Evolutionary conservation across 2,797 vertebrate genomes (phyloP).

Genomic region (Antrozous pallidus): DNA sequence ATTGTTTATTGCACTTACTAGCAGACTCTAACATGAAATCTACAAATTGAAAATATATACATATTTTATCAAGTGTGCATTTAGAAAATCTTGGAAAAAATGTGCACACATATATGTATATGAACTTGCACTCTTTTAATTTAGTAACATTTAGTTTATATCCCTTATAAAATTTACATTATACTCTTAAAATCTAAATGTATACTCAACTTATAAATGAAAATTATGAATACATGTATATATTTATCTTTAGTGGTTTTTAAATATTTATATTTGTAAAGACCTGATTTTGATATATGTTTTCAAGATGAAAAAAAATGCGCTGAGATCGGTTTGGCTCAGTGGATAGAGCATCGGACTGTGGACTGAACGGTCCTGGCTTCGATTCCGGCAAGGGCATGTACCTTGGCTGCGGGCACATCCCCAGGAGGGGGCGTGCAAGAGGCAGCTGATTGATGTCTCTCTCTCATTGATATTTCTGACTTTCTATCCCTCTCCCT

Average conservation of each 20-base stretch:
- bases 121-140: slow-evolving; percentile 30
- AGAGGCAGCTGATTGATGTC: too few species aligned
- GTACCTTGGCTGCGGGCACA: too few species aligned
- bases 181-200: slow-evolving; percentile 49
- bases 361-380: too few species aligned
- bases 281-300: neutral
- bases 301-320: slow-evolving; percentile 32
- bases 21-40: slow-evolving; percentile 67
- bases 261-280: slow-evolving; percentile 55
- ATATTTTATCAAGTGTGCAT: slow-evolving; percentile 56
- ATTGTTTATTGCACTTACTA: slow-evolving; percentile 66
- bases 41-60: slow-evolving; percentile 62
- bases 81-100: slow-evolving; percentile 42
- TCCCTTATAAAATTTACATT: slow-evolving; percentile 47
- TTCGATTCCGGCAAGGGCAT: too few species aligned
- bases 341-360: too few species aligned
- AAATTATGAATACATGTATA: slow-evolving; percentile 32
- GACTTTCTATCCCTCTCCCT: too few species aligned
- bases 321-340: too few species aligned
- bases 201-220: slow-evolving; percentile 24
- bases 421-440: too few species aligned
- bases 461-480: too few species aligned
- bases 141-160: slow-evolving; percentile 51
- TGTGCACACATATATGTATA: slow-evolving; percentile 2
- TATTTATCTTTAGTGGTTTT: slow-evolving; percentile 11